Percentiles rank a stretch among this genome's conserved stretches.
These are phyloP conservation scores for Anolis carolinensis DNA, from an alignment of 2,113 vertebrate genomes.

Conservation along the genomic window DNA sequence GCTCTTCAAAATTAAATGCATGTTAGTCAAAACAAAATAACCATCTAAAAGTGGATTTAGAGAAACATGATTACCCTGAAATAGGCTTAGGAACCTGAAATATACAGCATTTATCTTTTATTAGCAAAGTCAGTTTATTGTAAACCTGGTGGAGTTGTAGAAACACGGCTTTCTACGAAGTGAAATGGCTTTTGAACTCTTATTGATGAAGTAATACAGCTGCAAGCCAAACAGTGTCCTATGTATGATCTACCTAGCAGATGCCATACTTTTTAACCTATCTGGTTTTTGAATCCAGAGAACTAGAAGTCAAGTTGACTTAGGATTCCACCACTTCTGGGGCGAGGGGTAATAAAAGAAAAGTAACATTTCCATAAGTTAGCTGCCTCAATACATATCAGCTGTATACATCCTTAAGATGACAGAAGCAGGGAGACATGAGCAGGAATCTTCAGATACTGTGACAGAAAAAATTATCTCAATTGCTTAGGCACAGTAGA, in stretches of 20 bases:
- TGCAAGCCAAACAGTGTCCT: slow-evolving; percentile 34
- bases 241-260: neutral
- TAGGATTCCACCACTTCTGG: neutral
- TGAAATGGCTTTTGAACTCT: slow-evolving; percentile 58
- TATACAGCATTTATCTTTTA: slow-evolving; percentile 45
- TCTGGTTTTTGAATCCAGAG: neutral
- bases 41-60: slow-evolving; percentile 24
- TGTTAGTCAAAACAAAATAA: slow-evolving; percentile 40
- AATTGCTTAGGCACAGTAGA: slow-evolving; percentile 11
- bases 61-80: slow-evolving; percentile 37
- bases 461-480: neutral
- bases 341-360: neutral
- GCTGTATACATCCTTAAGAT: neutral
- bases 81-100: slow-evolving; percentile 45
- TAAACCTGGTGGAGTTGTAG: slow-evolving; percentile 56
- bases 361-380: neutral
- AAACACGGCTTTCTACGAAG: slow-evolving; percentile 54
- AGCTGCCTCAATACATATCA: neutral
- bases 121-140: slow-evolving; percentile 53
- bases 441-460: neutral
- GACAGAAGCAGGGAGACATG: slow-evolving; percentile 1
- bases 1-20: slow-evolving; percentile 34
- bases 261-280: neutral
- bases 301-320: neutral
- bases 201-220: slow-evolving; percentile 44